Base-by-base conservation (phyloP, 2,113 vertebrate species). In the Lasiurus borealis region DNA sequence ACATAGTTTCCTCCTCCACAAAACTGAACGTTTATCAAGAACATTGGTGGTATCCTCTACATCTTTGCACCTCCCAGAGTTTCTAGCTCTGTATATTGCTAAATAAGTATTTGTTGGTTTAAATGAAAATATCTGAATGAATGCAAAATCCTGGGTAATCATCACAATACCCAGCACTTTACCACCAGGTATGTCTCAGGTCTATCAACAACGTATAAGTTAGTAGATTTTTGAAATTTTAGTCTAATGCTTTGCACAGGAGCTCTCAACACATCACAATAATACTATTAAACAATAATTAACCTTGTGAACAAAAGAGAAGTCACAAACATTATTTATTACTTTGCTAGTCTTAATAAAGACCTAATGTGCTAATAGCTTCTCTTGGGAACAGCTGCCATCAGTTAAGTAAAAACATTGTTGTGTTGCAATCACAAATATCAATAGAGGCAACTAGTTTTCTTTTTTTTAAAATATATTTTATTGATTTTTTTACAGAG, bases 221-320 rank as follows among this genome's bases (percentile, higher is more conserved):
- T 78, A 90, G 54, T 78, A 83, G 68, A 78, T 89, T 94, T 46
- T 81, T 90, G 73, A 93, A 46, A 84, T 89, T 95, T 95, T 66
- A 82, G 69, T 78, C 44, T 88, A 85, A 88, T 88, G 54, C 27
- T 82, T 85, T 95, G 85, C 76, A 83, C 82, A 13, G 69, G 84
- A 92, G 36, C 76, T 92, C 77, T 94, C 90, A 92, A 85, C 40
- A 89, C 46, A 92, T 92, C 87, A 95, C 34, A 85, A 88, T 75
- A 94, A 92, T 93, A 91, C 95, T 95, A 83, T 88, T 97, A 96
- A 94, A 91, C 75, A 96, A 80, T 86, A 96, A 96, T 96, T 96
- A 96, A 95, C 95, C 92, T 96, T 96, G 77, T 85, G 86, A 97
- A 95, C 88, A 97, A 96, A 97, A 90, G 73, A 96, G 62, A 96